phyloP scores from a whole-genome alignment of 2,797 vertebrate genomes.

The Artibeus lituratus region DNA sequence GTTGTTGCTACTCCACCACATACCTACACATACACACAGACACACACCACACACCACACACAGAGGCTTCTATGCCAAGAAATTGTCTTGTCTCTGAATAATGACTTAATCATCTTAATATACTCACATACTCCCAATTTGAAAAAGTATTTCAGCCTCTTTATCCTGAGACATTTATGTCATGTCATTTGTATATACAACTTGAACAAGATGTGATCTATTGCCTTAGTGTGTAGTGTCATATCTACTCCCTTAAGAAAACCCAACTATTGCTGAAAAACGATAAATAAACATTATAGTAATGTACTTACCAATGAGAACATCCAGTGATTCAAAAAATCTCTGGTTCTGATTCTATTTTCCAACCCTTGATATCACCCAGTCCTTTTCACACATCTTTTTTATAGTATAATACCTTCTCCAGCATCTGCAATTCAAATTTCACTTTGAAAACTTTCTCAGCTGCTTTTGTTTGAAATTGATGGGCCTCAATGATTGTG shows the following conservation, averaged over 20 bases:
- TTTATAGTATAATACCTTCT: neutral
- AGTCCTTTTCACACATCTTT: neutral
- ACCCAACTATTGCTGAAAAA: neutral
- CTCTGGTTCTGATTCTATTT: neutral
- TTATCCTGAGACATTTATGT: neutral
- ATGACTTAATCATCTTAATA: neutral
- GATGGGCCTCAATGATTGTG: neutral
- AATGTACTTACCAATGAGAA: neutral
- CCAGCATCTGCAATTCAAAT: neutral
- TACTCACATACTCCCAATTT: neutral
- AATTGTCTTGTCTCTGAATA: neutral
- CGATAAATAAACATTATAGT: neutral
- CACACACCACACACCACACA: neutral
- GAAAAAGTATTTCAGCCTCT: neutral
- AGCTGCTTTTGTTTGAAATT: neutral
- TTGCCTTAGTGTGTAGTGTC: neutral
- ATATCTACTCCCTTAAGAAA: neutral
- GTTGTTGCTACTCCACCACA: neutral
- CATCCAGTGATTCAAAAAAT: neutral
- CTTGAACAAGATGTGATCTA: neutral
- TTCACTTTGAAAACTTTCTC: constrained; percentile 14
- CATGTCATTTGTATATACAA: neutral
- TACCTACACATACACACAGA: neutral
- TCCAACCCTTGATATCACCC: neutral
- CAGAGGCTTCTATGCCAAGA: neutral